Evolutionary conservation across 2,888 invertebrate genomes (phyloP), one percentile per base, ranked within the genome.

Genomic region (Rhamnusium bicolor): DNA sequence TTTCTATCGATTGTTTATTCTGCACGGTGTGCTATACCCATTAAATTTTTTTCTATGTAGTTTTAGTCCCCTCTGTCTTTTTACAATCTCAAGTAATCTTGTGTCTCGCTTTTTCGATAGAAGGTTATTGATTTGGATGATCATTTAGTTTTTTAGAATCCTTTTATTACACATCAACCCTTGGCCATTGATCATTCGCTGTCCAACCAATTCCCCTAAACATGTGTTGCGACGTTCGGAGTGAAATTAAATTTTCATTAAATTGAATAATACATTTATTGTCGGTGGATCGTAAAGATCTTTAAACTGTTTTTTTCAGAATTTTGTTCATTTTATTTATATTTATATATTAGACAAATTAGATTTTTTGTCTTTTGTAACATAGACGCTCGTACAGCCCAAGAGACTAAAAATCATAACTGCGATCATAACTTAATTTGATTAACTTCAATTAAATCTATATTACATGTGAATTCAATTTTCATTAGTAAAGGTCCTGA

Each of bases 51-150:
- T 73, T 40, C 78, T 83, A 75, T 81, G 84, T 84, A 83, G 84
- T 80, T 54, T 73, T 83, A 81, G 82, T 79, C 75, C 80, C 80
- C 78, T 77, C 76, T 77, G 63, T 80, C 76, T 78, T 82, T 74
- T 79, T 80, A 80, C 72, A 78, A 68, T 76, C 76, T 73, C 82
- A 79, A 82, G 80, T 81, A 78, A 81, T 80, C 78, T 82, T 83
- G 78, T 81, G 75, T 80, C 78, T 81, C 76, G 82, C 84, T 84
- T 84, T 79, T 82, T 85, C 85, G 85, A 85, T 85, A 85, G 85
- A 85, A 85, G 81, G 85, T 85, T 85, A 85, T 85, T 83, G 79
- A 80, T 78, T 76, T 81, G 81, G 82, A 81, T 83, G 84, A 83
- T 84, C 83, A 81, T 84, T 83, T 80, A 79, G 81, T 78, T 80